Evolutionary conservation across 2,797 vertebrate species (phyloP), one percentile per base, ranked within the genome.

Genomic region (Setipinna tenuifilis): DNA sequence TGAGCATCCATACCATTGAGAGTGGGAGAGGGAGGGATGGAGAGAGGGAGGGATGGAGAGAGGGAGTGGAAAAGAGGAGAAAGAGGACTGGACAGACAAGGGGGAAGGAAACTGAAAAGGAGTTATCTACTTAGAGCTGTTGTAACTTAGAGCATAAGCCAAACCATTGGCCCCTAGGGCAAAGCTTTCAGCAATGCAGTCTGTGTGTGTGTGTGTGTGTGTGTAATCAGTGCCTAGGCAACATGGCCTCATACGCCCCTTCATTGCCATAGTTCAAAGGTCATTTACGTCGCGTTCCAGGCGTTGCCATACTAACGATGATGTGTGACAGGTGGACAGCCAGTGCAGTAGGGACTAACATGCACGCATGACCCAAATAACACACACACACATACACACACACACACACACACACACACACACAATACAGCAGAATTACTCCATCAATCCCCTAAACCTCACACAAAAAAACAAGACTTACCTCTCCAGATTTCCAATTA

Each of bases 251-350:
- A 25, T 28, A 65, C 9, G 11, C 62, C 28, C 44, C 85, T 78
- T 81, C 88, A 81, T 86, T 83, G 85, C 85, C 78, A 62, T 61
- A 68, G 85, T 68, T 88, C 83, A 85, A 83, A 86, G 82, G 84
- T 87, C 84, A 88, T 84, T 78, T 44, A 82, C 83, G 81, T 84
- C 35, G 83, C 44, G 83, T 61, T 88, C 81, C 85, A 68, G 71
- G n/a, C 35, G 75, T 84, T 88, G 87, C 82, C 83, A 83, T 80
- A 21, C 31, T 61, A 87, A 84, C 86, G 85, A 68, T 85, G 31
- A 84, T 85, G 86, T 57, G 41, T 83, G 71, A 88, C 90, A 90
- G 88, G 90, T 90, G 88, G 83, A 82, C 87, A 85, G 81, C 83
- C 86, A 84, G 85, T 85, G 80, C 84, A 31, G 44, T 23, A 61